phyloP scores from a whole-genome alignment of 2,888 invertebrate species.

The Odiellus spinosus region DNA sequence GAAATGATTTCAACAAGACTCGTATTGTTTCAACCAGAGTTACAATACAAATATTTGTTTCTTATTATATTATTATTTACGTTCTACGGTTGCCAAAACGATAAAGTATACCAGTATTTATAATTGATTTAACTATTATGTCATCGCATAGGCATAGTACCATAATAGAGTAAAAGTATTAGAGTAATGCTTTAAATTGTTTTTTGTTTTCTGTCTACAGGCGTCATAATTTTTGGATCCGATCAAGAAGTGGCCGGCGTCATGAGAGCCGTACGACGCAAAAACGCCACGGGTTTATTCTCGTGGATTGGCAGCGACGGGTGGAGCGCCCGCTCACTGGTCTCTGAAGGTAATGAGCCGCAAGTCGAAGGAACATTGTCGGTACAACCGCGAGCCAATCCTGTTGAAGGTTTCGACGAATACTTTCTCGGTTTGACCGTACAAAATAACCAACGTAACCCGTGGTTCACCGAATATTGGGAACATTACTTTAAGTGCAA shows the following conservation, averaged over 20 bases:
- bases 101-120: no score
- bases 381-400: constrained; percentile 82
- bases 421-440: constrained; percentile 70
- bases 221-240: constrained; percentile 85
- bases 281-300: constrained; percentile 73
- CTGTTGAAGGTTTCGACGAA: constrained; percentile 68
- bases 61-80: no score
- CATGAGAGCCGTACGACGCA: constrained; percentile 76
- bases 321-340: constrained; percentile 70
- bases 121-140: no score
- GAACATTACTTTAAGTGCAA: constrained; percentile 77
- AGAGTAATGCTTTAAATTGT: no score
- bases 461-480: constrained; percentile 95
- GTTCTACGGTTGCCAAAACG: no score
- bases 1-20: no score
- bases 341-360: constrained; percentile 70
- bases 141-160: no score
- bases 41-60: no score
- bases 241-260: constrained; percentile 93
- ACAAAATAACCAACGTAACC: constrained; percentile 74
- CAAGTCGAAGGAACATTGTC: constrained; percentile 88
- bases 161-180: no score
- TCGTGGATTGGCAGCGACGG: constrained; percentile 95
- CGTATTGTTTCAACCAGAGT: no score
- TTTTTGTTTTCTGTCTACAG: constrained; percentile 35